Conservation (phyloP, 2,888 invertebrate species). For the Alloplasta piceator region DNA sequence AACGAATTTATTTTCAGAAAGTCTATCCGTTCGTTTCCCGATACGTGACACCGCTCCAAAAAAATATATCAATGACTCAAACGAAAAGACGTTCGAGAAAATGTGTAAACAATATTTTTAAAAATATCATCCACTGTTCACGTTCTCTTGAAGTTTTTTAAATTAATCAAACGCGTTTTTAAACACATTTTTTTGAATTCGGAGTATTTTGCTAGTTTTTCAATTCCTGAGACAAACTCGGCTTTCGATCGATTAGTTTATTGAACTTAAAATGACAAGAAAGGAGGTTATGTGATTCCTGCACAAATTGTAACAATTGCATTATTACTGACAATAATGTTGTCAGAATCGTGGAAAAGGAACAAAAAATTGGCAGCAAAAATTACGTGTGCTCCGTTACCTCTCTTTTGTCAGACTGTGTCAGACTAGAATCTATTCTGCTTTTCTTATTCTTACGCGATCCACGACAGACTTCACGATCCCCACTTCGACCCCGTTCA, state of each 20-base stretch:
- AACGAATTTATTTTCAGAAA: conserved; percentile 62
- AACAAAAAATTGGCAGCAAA: neutral
- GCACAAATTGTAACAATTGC: neutral
- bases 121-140: neutral
- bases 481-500: conserved; percentile 16
- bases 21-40: conserved; percentile 49
- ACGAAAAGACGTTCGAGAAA: neutral
- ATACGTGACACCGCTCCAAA: neutral
- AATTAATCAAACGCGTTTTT: neutral
- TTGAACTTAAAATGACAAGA: neutral
- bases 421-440: conserved; percentile 6
- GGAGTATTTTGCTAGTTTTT: neutral
- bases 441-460: conserved; percentile 47
- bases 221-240: neutral
- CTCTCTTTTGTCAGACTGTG: conserved; percentile 53
- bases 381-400: conserved; percentile 20
- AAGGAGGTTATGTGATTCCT: neutral
- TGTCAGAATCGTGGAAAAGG: neutral
- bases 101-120: neutral
- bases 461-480: conserved; percentile 37
- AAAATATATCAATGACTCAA: neutral
- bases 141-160: neutral
- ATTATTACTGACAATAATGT: neutral
- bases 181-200: conserved; percentile 10
- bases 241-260: conserved; percentile 1